Percentiles rank a stretch among this genome's conserved stretches.
These are phyloP conservation scores for Brachirus orientalis DNA, from an alignment of 2,113 vertebrate genomes.

Conservation along the genomic window DNA sequence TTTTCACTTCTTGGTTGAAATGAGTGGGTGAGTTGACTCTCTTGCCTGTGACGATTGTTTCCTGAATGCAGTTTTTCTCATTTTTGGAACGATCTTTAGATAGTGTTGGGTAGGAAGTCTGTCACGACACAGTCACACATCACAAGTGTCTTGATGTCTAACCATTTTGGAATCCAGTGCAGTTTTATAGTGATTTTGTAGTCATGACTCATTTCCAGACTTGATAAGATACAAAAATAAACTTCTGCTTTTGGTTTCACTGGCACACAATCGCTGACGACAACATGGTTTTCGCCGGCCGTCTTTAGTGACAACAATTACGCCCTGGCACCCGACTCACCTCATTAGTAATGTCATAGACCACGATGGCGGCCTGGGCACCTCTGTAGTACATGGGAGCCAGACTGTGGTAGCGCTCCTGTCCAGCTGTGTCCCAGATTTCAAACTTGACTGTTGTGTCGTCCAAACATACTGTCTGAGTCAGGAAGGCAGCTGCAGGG, in stretches of 20 bases:
- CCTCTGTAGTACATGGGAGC: constrained; percentile 99
- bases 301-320: neutral
- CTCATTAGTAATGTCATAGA: constrained; percentile 98
- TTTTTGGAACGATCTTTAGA: too few relatives aligned
- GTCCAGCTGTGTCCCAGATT: constrained; percentile 99
- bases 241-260: constrained; percentile 1
- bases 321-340: constrained; percentile 74
- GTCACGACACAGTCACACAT: too few relatives aligned
- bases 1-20: too few relatives aligned
- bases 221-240: constrained; percentile 10
- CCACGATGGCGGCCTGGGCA: constrained; percentile 98
- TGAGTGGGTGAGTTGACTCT: too few relatives aligned
- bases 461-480: constrained; percentile 98
- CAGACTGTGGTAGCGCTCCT: constrained; percentile 98
- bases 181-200: too few relatives aligned
- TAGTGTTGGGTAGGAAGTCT: too few relatives aligned
- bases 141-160: neutral
- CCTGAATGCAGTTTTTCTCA: too few relatives aligned
- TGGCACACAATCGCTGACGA: neutral
- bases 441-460: constrained; percentile 99
- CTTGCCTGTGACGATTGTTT: too few relatives aligned
- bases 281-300: neutral
- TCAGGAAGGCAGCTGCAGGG: constrained; percentile 96
- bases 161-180: neutral
- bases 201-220: constrained; percentile 13